Base-by-base conservation (phyloP, 30 jellyfish, hydroid and myxozoan genomes). In the Cassiopea andromeda region DNA sequence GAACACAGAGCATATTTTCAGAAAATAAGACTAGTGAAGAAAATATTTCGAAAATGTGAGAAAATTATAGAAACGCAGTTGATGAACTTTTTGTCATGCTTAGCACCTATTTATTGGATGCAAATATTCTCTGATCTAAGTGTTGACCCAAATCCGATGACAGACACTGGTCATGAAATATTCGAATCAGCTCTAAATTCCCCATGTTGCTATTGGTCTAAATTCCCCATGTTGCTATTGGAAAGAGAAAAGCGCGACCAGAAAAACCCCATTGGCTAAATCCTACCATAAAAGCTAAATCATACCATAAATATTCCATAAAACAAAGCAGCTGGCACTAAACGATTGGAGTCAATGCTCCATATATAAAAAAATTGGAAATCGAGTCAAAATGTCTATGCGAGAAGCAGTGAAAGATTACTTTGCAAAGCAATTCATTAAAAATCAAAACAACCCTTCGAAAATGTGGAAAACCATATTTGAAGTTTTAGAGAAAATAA, bases 181-280 rank as follows among this genome's bases (percentile, higher is more conserved):
- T 67, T 67, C 43, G 82, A 81, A 81, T 81, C 90, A 27, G 6
- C 66, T 60, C 90, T 60, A 81, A 81, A 81, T 81, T 81, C 15
- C 14, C 90, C n/a, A 81, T 19, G 90, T 82, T 17, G 46, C 90
- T 69, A 60, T 81, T 18, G n/a, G n/a, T n/a, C n/a, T n/a, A n/a
- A n/a, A n/a, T n/a, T n/a, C n/a, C n/a, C 14, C 90, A 81, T 19
- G 90, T 82, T 17, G 46, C 90, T 69, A 60, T 81, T 18, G 66
- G 90, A 2, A 81, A 81, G 15, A 7, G 45, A 66, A 66, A 66
- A 19, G 75, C 15, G 15, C 18, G 75, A 66, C 6, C 18, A 19
- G 90, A 81, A 72, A 60, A 66, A 17, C 82, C 82, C 82, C 90
- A 81, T 1, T 81, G 70, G 90, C 61, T 81, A 81, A 81, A 81